These are phyloP conservation scores for Mesorhabditis sp. DNA, from an alignment of 2,888 invertebrate species.

Conservation along the genomic window DNA sequence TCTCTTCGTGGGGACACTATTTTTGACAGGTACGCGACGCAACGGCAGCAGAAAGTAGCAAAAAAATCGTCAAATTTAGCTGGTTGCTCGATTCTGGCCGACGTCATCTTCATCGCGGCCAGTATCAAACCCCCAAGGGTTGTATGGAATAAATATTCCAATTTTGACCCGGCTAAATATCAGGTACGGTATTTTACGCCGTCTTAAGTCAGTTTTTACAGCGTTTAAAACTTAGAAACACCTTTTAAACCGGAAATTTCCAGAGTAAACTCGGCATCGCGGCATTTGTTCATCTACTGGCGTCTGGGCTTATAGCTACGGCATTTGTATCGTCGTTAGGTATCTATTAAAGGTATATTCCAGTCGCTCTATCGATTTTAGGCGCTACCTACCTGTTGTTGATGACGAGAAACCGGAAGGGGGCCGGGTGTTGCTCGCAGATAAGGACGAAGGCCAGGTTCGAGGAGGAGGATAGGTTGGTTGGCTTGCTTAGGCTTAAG, in stretches of 20 bases:
- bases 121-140: not conserved
- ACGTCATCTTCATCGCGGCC: slow-evolving; percentile 34
- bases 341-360: not conserved
- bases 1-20: slow-evolving; percentile 39
- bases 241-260: not conserved
- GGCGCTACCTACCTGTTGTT: not conserved
- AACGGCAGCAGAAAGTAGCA: too few species aligned
- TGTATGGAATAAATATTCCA: not conserved
- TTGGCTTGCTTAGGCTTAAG: not conserved
- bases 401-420: not conserved
- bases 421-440: not conserved
- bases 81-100: slow-evolving; percentile 35
- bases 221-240: not conserved
- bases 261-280: slow-evolving; percentile 5
- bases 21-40: slow-evolving; percentile 32
- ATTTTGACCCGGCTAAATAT: not conserved
- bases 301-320: not conserved
- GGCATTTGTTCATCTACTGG: slow-evolving; percentile 1
- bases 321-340: not conserved
- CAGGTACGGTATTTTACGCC: not conserved
- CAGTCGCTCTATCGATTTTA: not conserved
- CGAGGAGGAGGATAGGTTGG: not conserved
- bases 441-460: not conserved
- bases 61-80: slow-evolving; percentile 14
- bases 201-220: too few species aligned